phyloP scores from a whole-genome alignment of 1,140 invertebrate genomes.

The Anadara kagoshimensis region DNA sequence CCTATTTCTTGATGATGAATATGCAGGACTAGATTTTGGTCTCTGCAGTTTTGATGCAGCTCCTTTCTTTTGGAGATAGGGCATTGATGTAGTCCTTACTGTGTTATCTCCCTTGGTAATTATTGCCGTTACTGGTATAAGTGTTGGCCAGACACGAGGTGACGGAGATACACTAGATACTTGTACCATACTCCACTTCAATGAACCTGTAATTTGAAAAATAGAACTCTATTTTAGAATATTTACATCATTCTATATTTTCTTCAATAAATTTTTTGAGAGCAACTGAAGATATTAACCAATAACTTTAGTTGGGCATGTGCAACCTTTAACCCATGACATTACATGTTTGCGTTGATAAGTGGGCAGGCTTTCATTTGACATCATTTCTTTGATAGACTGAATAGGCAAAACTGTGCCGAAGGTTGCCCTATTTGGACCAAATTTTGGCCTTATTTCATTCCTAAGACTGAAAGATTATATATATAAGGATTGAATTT shows the following conservation, averaged over 20 bases:
- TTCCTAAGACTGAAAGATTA: too few species aligned
- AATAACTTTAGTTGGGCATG: too few species aligned
- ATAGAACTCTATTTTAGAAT: not conserved
- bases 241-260: not conserved
- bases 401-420: too few species aligned
- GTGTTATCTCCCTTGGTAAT: constrained; percentile 23
- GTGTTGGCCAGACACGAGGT: constrained; percentile 25
- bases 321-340: too few species aligned
- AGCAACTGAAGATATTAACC: not conserved
- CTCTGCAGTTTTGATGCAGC: constrained; percentile 1
- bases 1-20: constrained; percentile 31
- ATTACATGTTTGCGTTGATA: too few species aligned
- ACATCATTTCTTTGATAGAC: too few species aligned
- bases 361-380: too few species aligned
- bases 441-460: too few species aligned
- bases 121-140: constrained; percentile 16
- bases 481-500: too few species aligned
- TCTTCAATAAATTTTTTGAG: too few species aligned
- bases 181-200: constrained; percentile 31
- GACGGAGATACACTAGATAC: constrained; percentile 14
- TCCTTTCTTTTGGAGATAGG: constrained; percentile 36
- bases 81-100: constrained; percentile 31
- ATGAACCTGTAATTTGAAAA: constrained; percentile 13
- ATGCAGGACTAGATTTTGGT: constrained; percentile 31
- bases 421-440: too few species aligned